These are phyloP conservation scores for Tympanuchus pallidicinctus DNA, from an alignment of 2,113 vertebrate genomes.

Conservation along the genomic window DNA sequence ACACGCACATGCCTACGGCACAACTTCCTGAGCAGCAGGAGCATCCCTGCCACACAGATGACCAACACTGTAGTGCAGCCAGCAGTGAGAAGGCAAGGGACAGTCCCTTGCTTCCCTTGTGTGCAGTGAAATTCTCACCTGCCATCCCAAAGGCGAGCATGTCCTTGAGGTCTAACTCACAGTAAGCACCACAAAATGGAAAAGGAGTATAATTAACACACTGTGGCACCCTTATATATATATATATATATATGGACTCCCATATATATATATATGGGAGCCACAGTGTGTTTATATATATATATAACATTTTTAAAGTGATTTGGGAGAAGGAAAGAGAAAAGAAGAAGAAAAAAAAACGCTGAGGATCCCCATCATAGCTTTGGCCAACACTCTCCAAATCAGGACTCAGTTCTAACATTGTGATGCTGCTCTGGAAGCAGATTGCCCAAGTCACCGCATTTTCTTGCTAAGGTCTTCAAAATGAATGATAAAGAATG, in stretches of 20 bases:
- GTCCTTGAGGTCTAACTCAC: background rate
- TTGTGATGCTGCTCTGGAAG: background rate
- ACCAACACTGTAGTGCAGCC: background rate
- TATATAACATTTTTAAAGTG: no score
- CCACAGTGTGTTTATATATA: no score
- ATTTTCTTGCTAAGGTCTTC: background rate
- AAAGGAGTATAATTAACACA: background rate
- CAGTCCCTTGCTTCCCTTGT: background rate
- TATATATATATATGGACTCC: no score
- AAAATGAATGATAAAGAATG: background rate
- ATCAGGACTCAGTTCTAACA: background rate
- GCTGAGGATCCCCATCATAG: background rate
- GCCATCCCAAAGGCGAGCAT: background rate
- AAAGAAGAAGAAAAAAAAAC: background rate
- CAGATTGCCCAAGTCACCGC: background rate
- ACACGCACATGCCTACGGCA: background rate
- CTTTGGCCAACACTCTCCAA: background rate
- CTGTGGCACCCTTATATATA: background rate
- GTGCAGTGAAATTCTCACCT: background rate
- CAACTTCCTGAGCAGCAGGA: slow-evolving; percentile 6
- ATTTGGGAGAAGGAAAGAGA: background rate
- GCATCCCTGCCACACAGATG: background rate
- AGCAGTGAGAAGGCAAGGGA: background rate
- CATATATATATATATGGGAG: no score
- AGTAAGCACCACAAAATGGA: background rate